Evolutionary conservation across 2,888 invertebrate species (phyloP).

Genomic region (Agonopterix alstromeriana): DNA sequence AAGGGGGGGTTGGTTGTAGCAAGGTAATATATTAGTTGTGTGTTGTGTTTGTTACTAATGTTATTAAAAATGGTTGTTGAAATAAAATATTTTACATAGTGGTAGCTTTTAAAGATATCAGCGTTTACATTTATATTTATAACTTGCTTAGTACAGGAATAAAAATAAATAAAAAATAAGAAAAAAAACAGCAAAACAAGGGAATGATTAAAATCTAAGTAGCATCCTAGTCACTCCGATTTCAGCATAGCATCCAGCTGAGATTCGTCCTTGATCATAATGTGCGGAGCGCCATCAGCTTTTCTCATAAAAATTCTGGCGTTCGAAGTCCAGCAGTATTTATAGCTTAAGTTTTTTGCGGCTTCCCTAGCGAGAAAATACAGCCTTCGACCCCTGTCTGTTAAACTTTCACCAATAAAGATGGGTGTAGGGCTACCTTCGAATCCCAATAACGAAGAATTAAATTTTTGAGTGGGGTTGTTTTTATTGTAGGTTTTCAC

Average conservation of each 20-base stretch:
- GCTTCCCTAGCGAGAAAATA: background rate
- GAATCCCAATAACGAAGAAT: background rate
- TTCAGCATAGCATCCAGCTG: background rate
- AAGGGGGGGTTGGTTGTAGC: too few species aligned
- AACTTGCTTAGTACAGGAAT: too few species aligned
- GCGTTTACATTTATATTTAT: too few species aligned
- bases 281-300: background rate
- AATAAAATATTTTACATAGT: too few species aligned
- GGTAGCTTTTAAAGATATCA: too few species aligned
- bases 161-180: too few species aligned
- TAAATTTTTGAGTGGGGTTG: background rate
- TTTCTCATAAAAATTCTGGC: background rate
- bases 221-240: too few species aligned
- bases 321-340: background rate
- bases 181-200: too few species aligned
- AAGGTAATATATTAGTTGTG: too few species aligned
- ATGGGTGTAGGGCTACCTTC: background rate
- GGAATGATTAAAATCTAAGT: too few species aligned
- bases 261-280: background rate
- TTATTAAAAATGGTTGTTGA: too few species aligned
- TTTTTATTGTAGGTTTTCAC: background rate
- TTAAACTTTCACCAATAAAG: background rate
- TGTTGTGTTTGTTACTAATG: too few species aligned
- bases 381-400: background rate
- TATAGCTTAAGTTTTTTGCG: background rate